Evolutionary conservation across 1,140 invertebrate species (phyloP), one percentile per base, ranked within the genome.

Genomic region (Pseudomyrmex dendroicus): DNA sequence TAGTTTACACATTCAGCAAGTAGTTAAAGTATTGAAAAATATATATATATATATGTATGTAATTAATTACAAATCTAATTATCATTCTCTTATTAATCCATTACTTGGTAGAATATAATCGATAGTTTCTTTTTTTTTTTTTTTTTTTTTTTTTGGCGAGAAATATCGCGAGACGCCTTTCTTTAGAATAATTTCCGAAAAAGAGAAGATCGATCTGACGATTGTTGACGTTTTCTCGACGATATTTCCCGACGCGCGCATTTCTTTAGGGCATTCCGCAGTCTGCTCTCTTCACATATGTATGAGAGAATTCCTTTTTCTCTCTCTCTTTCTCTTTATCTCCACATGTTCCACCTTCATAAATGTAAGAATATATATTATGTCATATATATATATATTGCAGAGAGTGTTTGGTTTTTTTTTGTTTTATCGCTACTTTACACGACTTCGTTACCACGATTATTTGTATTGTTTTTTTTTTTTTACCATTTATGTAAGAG

Each of bases 21-120:
- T 94, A 93, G 92, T 93, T 93, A 92, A 93, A 91, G 92, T 93
- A 93, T 94, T 93, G 92, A 94, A 93, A 94, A 93, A 94, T 94
- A 93, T 94, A 93, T 93, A 90, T 92, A 35, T 35, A 35, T 35
- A 35, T 25, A n/a, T n/a, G 25, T 35, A 35, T 25, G 90, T 92
- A 92, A 91, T 92, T 91, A 92, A 93, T 94, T 94, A 94, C 91
- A 94, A 94, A 94, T 94, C 92, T 94, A 94, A 94, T 94, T 92
- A 92, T 93, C 87, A 91, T 92, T 87, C 89, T 92, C 82, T 93
- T 90, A 73, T 56, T 90, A 89, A 90, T 90, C 84, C 80, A 82
- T 89, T 92, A 91, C 86, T 89, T 89, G 87, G 89, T 92, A 91
- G 89, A 91, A 91, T 35, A n/a, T n/a, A n/a, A n/a, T n/a, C n/a